Evolutionary conservation across 2,888 invertebrate genomes (phyloP).

Genomic region (Nowickia ferox): DNA sequence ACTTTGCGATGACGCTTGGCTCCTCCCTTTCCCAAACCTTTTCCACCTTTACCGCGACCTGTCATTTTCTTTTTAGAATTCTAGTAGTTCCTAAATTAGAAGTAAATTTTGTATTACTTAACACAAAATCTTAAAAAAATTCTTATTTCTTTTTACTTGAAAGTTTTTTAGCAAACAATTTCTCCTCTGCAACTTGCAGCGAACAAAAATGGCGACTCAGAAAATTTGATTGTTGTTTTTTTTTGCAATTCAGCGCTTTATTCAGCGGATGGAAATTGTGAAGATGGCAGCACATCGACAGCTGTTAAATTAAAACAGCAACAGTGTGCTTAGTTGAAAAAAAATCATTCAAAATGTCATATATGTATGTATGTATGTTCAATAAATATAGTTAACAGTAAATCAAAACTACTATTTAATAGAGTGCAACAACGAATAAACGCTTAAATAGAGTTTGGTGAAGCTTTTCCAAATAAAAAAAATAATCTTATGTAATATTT

Average conservation of each 20-base stretch:
- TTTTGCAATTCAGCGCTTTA: neutral
- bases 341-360: no score
- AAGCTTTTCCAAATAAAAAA: no score
- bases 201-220: constrained; percentile 55
- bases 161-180: neutral
- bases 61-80: constrained; percentile 85
- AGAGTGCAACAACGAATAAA: no score
- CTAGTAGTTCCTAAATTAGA: constrained; percentile 65
- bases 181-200: constrained; percentile 25
- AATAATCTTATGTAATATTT: no score
- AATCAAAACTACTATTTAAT: no score
- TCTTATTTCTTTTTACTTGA: neutral
- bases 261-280: neutral
- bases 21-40: constrained; percentile 91
- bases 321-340: no score
- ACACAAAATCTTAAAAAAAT: neutral
- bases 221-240: neutral
- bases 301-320: no score
- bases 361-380: no score
- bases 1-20: constrained; percentile 93
- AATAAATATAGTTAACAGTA: no score
- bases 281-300: neutral
- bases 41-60: constrained; percentile 91
- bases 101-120: neutral
- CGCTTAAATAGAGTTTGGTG: no score